phyloP scores from a whole-genome alignment of 92 coral and sea anemone species.

The Porites lobata region DNA sequence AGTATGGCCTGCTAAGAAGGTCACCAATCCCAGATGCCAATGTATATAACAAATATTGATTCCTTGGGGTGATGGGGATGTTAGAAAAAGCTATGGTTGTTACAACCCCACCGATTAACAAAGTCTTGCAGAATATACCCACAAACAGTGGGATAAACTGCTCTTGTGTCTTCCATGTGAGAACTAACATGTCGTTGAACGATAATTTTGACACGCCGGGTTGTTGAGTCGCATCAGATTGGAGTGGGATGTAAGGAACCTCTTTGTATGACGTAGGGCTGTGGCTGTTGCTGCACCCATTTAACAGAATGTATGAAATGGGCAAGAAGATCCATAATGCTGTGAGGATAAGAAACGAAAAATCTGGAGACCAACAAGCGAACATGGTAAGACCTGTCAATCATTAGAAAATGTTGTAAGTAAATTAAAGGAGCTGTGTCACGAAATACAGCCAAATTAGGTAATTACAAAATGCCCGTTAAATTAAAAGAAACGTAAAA shows the following conservation, averaged over 20 bases:
- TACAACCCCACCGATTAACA: not conserved
- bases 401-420: too few relatives aligned
- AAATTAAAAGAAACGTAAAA: too few relatives aligned
- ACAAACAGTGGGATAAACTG: not conserved
- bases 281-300: not conserved
- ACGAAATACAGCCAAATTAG: too few relatives aligned
- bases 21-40: conserved; percentile 4
- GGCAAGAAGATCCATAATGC: not conserved
- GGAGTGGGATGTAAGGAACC: not conserved
- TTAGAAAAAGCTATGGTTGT: conserved; percentile 1
- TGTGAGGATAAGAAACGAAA: not conserved
- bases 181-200: not conserved
- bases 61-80: conserved; percentile 1
- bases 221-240: not conserved
- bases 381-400: not conserved
- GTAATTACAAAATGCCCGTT: too few relatives aligned
- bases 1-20: not conserved
- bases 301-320: not conserved
- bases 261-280: not conserved
- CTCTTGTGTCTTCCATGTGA: conserved; percentile 2
- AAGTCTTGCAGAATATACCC: not conserved
- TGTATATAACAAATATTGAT: conserved; percentile 3
- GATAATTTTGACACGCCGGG: not conserved
- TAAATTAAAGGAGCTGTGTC: too few relatives aligned
- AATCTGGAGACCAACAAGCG: not conserved